Evolutionary conservation across 2,888 invertebrate species (phyloP).

Genomic region (Caenorhabditis uteleia): DNA sequence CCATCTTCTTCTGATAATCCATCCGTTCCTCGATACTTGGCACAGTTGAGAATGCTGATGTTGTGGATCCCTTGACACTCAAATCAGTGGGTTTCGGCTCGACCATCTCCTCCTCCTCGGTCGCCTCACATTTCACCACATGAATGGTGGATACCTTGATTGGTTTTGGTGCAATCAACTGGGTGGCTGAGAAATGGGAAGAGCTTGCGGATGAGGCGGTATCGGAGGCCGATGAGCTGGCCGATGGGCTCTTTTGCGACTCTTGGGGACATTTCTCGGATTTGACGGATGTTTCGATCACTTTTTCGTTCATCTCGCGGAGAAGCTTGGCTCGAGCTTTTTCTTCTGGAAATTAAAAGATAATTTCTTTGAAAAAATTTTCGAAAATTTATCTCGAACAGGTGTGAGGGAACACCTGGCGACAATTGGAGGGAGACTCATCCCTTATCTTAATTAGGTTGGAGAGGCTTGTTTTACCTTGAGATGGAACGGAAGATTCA

Average conservation of each 20-base stretch:
- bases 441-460: too few species aligned
- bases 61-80: slow-evolving; percentile 8
- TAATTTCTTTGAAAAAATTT: background rate
- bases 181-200: slow-evolving; percentile 25
- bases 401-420: too few species aligned
- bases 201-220: slow-evolving; percentile 51
- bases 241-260: slow-evolving; percentile 44
- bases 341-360: slow-evolving; percentile 37
- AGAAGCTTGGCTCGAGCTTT: slow-evolving; percentile 46
- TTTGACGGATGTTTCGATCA: slow-evolving; percentile 15
- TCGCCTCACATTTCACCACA: slow-evolving; percentile 29
- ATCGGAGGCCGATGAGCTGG: slow-evolving; percentile 51
- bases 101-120: slow-evolving; percentile 39
- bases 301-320: slow-evolving; percentile 46
- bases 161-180: slow-evolving; percentile 42
- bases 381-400: too few species aligned
- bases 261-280: slow-evolving; percentile 19
- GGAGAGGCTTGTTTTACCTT: too few species aligned
- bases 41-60: slow-evolving; percentile 16
- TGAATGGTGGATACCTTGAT: too few species aligned
- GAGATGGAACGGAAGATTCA: too few species aligned
- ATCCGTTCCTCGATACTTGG: slow-evolving; percentile 1
- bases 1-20: slow-evolving; percentile 24
- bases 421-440: too few species aligned
- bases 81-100: slow-evolving; percentile 29